Evolutionary conservation across 2,797 vertebrate species (phyloP).

Genomic region (Onychomys arenicola): DNA sequence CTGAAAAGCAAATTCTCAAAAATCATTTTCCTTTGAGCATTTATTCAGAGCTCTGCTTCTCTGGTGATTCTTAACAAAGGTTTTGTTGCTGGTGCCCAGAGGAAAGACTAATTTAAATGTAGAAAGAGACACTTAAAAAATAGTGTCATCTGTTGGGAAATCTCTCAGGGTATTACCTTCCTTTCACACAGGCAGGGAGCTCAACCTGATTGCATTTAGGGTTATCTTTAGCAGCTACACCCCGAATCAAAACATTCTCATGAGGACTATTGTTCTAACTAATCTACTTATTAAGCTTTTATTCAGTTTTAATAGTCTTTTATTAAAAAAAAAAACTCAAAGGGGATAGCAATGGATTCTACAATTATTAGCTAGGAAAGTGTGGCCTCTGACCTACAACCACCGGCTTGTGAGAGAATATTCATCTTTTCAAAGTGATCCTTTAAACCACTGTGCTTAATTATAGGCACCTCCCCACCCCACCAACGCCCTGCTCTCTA

Average conservation of each 20-base stretch:
- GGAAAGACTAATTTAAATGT: constrained; percentile 85
- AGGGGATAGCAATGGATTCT: constrained; percentile 85
- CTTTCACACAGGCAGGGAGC: constrained; percentile 85
- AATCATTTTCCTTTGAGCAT: constrained; percentile 77
- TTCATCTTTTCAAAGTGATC: constrained; percentile 66
- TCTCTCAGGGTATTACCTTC: constrained; percentile 83
- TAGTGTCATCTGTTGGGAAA: constrained; percentile 84
- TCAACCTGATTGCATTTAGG: constrained; percentile 88
- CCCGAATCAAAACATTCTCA: constrained; percentile 86
- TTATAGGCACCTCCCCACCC: constrained; percentile 55
- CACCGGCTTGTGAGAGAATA: constrained; percentile 65
- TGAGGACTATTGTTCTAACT: constrained; percentile 88
- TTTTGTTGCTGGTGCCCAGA: constrained; percentile 78
- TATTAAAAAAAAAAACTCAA: constrained; percentile 85
- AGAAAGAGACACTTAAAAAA: constrained; percentile 85
- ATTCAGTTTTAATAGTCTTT: constrained; percentile 86
- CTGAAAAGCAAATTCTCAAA: constrained; percentile 77
- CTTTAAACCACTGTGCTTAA: constrained; percentile 72
- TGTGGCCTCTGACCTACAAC: constrained; percentile 82
- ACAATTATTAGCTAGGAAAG: constrained; percentile 84
- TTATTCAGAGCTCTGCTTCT: constrained; percentile 81
- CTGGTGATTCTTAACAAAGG: constrained; percentile 80
- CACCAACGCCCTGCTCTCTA: not conserved
- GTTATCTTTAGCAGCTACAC: constrained; percentile 86
- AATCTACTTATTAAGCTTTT: constrained; percentile 90